Base-by-base conservation (phyloP, 2,797 vertebrate species). In the Sebastes minor region DNA sequence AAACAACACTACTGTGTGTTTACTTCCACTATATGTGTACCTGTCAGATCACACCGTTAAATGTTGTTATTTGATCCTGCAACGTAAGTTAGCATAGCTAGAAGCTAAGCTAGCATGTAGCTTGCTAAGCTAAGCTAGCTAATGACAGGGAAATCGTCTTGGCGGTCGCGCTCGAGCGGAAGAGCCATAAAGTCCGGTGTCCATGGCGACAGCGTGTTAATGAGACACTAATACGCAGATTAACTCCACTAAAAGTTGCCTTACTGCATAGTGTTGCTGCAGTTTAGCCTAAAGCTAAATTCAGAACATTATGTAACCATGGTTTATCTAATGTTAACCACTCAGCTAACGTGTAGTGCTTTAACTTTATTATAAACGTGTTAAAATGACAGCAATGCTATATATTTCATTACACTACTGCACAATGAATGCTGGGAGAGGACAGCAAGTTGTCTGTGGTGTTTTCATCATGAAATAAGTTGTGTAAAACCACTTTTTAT, bases 121-220 rank as follows among this genome's bases (percentile, higher is more conserved):
- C 84, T 1, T 8, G 73, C 68, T 89, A 89, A 18, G 42, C 4
- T 25, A 86, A 87, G 83, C 91, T 89, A 49, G 90, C 85, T 93
- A 90, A 65, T 57, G 38, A 42, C 14, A 42, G 14, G 69, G 18
- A 71, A 74, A 63, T 3, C n/a, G 11, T 60, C 14, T 84, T 83
- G 84, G 83, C 81, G 90, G 83, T 77, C 55, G 63, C 32, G 73
- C 20, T 74, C n/a, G 7, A 8, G 62, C 4, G 13, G 33, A 11
- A 32, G 23, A 52, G 28, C 14, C 18, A 68, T 32, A 38, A 38
- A 49, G 30, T 66, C 1, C 42, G 71, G 42, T 66, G 73, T 32
- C 7, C 27, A 11, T 0, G 22, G 8, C 8, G 14, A 22, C 2
- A 28, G 1, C 3, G 4, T 18, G 7, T 20, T 8, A 23, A 23